Evolutionary conservation across 2,888 invertebrate species (phyloP).

Genomic region (Eutolmus rufibarbis): DNA sequence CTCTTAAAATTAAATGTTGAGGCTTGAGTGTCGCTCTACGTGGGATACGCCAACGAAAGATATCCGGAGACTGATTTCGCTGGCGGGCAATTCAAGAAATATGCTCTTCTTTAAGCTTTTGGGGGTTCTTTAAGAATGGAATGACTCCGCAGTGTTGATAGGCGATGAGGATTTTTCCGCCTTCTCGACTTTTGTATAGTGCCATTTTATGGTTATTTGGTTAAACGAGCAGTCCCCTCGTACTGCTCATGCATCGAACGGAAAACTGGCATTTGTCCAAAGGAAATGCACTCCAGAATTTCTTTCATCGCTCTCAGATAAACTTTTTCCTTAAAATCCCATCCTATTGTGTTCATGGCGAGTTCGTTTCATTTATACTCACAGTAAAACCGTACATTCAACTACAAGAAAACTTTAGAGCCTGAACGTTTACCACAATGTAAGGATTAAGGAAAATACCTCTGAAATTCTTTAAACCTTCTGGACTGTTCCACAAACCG

Average conservation of each 20-base stretch:
- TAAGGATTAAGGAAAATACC: background rate
- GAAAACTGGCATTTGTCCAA: background rate
- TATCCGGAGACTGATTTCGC: background rate
- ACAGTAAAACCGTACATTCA: background rate
- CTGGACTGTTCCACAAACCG: background rate
- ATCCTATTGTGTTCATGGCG: background rate
- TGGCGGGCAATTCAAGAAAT: background rate
- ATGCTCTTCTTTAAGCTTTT: constrained; percentile 4
- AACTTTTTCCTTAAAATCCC: background rate
- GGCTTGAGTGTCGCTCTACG: background rate
- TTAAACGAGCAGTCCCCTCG: background rate
- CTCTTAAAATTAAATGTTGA: background rate
- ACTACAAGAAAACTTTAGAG: background rate
- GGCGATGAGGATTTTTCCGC: background rate
- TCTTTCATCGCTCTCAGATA: background rate
- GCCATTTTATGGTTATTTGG: background rate
- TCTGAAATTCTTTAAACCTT: background rate
- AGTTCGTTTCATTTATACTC: background rate
- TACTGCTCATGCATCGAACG: background rate
- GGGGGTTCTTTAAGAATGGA: background rate
- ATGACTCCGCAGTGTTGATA: background rate
- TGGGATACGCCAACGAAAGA: background rate
- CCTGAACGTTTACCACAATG: background rate
- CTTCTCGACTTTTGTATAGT: background rate
- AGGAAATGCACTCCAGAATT: background rate